Evolutionary conservation across 1,140 invertebrate species (phyloP), one percentile per base, ranked within the genome.

Genomic region (Sitophilus oryzae): DNA sequence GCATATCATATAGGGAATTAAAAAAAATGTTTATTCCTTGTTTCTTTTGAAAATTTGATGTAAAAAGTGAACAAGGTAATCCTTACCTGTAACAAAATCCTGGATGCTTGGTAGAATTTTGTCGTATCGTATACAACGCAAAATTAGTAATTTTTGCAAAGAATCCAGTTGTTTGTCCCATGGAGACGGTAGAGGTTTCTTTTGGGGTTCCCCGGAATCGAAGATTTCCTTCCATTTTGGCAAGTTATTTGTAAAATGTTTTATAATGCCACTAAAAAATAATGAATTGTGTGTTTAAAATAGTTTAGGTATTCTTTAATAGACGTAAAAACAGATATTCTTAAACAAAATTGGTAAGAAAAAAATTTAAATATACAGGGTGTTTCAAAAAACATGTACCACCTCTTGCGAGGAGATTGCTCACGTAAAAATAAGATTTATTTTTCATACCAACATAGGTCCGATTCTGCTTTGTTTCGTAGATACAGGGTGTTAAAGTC

Each of bases 91-190:
- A 2, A 89, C 82, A 65, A 86, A 88, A 37, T 78, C 74, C 67
- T 90, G 84, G 2, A 95, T 78, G 0, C 84, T 88, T 8, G 91
- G 86, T 18, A 94, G 79, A 48, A 96, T 80, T 79, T 95, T 95
- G 70, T 96, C 93, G 5, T 87, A 82, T 22, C 92, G 79, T 47
- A 97, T 78, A 64, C 88, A 91, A 38, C 91, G 78, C 1, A 96
- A 69, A 3, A 96, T 71, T 42, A 91, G 68, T 51, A 96, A 67
- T 70, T 80, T 86, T 74, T 95, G 84, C 68, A 96, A 90, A 1
- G 66, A 22, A 3, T 74, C 73, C 1, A 92, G 66, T 47, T 81
- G 81, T 0, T 64, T 71, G 3, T 85, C 60, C 78, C 85, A 89
- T 2, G 82, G 83, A 3, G 74, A 59, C 0, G 93, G 92, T 34